These are phyloP conservation scores for Sphaeramia orbicularis DNA, from an alignment of 2,797 vertebrate genomes.

Conservation along the genomic window DNA sequence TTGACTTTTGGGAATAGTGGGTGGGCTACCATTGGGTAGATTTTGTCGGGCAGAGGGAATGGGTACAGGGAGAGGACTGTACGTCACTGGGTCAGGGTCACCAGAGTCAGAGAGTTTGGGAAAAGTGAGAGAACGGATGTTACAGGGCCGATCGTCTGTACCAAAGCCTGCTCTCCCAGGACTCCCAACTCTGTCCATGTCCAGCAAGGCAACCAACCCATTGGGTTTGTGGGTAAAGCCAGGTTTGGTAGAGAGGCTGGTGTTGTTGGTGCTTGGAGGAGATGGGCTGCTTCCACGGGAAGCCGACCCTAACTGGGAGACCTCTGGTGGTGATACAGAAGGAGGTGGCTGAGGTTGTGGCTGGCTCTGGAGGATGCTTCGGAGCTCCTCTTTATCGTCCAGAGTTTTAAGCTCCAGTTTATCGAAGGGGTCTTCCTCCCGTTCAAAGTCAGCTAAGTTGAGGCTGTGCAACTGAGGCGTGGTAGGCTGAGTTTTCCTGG, in stretches of 20 bases:
- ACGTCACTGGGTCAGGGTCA: slow-evolving; percentile 64
- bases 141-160: slow-evolving; percentile 91
- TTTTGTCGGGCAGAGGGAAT: slow-evolving; percentile 51
- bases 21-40: slow-evolving; percentile 88
- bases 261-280: slow-evolving; percentile 71
- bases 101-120: slow-evolving; percentile 94
- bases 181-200: slow-evolving; percentile 84
- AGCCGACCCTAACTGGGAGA: slow-evolving; percentile 72
- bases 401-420: slow-evolving; percentile 98
- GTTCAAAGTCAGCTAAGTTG: slow-evolving; percentile 97
- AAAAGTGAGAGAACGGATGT: slow-evolving; percentile 97
- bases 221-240: slow-evolving; percentile 91
- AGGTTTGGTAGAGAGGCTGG: slow-evolving; percentile 75
- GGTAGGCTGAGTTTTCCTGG: slow-evolving; percentile 84
- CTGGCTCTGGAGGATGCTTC: slow-evolving; percentile 93
- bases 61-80: slow-evolving; percentile 50
- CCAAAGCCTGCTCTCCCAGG: slow-evolving; percentile 72
- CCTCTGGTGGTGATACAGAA: slow-evolving; percentile 70
- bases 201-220: slow-evolving; percentile 92
- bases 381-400: slow-evolving; percentile 94
- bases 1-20: slow-evolving; percentile 80
- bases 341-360: slow-evolving; percentile 78
- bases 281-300: slow-evolving; percentile 83
- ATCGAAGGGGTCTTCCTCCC: slow-evolving; percentile 98
- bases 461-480: slow-evolving; percentile 88